Evolutionary conservation across 1,140 invertebrate genomes (phyloP).

Genomic region (Nautilus pompilius): DNA sequence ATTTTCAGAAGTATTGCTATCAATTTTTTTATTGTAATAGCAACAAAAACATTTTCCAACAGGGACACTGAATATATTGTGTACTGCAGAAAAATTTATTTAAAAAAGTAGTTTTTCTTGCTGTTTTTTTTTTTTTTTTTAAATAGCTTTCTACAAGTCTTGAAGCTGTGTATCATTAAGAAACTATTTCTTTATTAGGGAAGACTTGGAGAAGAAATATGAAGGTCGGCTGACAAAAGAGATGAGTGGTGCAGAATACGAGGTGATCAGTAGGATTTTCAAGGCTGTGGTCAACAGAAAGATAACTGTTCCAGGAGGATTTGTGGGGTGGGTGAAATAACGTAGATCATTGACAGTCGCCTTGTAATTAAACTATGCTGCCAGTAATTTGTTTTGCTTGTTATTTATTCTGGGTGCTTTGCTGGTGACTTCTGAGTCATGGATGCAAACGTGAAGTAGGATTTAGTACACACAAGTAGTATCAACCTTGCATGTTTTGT

Average conservation of each 20-base stretch:
- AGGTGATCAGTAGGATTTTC: slow-evolving; percentile 94
- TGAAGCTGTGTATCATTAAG: slow-evolving; percentile 3
- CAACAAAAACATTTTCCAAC: slow-evolving; percentile 1
- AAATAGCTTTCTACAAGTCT: no score
- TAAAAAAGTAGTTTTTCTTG: no score
- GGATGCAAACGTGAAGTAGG: no score
- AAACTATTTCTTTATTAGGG: slow-evolving; percentile 57
- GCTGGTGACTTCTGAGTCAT: no score
- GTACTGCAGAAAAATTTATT: neutral
- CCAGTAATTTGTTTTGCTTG: no score
- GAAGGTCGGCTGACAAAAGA: slow-evolving; percentile 90
- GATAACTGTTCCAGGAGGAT: slow-evolving; percentile 90
- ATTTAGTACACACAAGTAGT: no score
- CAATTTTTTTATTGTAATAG: neutral
- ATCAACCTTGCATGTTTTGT: no score
- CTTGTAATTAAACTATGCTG: no score
- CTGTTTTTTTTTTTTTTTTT: no score
- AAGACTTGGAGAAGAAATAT: slow-evolving; percentile 91
- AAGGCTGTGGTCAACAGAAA: slow-evolving; percentile 92
- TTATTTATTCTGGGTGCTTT: no score
- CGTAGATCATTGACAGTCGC: no score
- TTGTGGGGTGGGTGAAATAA: slow-evolving; percentile 81
- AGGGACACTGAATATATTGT: no score
- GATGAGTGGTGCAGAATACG: slow-evolving; percentile 87
- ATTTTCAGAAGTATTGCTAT: neutral